A percentile compares a stretch with the other conserved stretches of the same genome.
phyloP scores from a whole-genome alignment of 2,797 vertebrate genomes.

The Chrysolophus pictus region DNA sequence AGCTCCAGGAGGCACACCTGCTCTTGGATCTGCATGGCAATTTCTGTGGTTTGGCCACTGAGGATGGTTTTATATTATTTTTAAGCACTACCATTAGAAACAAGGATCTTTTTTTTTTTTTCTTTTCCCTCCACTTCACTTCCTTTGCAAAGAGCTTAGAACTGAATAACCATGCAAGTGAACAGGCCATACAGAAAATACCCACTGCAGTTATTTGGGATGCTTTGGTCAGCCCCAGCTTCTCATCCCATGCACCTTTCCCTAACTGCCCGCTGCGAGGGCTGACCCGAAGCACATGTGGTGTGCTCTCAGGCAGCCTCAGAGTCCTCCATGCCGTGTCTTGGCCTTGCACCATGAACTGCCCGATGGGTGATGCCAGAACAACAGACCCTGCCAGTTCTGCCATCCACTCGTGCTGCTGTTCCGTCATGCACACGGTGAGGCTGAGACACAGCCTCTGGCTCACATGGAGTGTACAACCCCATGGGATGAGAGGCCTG shows the following conservation, averaged over 20 bases:
- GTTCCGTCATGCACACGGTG: neutral
- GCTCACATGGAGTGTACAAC: neutral
- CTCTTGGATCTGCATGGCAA: conserved; percentile 67
- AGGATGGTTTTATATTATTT: conserved; percentile 43
- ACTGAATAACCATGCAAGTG: neutral
- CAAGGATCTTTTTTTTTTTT: neutral
- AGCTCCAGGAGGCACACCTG: conserved; percentile 73
- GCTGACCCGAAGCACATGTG: neutral
- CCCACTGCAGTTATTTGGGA: neutral
- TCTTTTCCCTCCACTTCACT: neutral
- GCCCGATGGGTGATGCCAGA: neutral
- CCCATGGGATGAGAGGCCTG: neutral
- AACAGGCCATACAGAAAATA: neutral
- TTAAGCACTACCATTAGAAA: neutral
- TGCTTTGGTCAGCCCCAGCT: neutral
- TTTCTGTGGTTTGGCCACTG: conserved; percentile 70
- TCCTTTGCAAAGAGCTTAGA: neutral
- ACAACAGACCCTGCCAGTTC: accelerated
- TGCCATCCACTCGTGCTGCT: neutral
- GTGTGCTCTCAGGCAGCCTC: neutral
- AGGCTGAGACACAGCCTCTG: neutral
- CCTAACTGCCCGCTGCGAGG: accelerated
- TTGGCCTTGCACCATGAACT: neutral
- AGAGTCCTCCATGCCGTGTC: neutral
- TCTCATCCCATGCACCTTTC: neutral